Evolutionary conservation across 2,797 vertebrate genomes (phyloP), one percentile per base, ranked within the genome.

Genomic region (Dendrocincla fuliginosa): DNA sequence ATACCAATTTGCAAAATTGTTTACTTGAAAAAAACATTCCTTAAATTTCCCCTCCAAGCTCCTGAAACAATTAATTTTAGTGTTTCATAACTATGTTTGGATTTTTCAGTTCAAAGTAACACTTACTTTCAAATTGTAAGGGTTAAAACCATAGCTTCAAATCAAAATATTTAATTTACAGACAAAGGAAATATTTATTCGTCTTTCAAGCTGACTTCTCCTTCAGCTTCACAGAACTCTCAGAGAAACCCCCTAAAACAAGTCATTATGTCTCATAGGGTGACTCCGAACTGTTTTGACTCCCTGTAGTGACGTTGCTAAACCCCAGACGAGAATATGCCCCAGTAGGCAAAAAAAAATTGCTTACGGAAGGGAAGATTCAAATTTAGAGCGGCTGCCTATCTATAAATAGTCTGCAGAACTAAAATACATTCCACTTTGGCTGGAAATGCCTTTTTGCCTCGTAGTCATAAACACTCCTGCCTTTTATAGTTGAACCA

Each of bases 381-480:
- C 93, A 95, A 95, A 97, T 97, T 95, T 95, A 94, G 88, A 92
- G 79, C 39, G 71, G 76, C 80, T 95, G 91, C 33, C 79, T 79
- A 33, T 79, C 76, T 95, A 97, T 95, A 96, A 97, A 97, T 96
- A 97, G 95, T 7, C 73, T 35, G 57, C 32, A 86, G 60, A 87
- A 85, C 92, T 96, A 91, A 97, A 97, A 97, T 97, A 95, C 95
- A 96, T 93, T 95, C 93, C 90, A 95, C 57, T 96, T 96, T 10
- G 63, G 75, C 85, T 96, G 94, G 87, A 97, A 96, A 95, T 95
- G 91, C 81, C 87, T 93, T 94, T 96, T 96, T 94, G 92, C 93
- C 79, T 93, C 2, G 1, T 61, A 94, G 88, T 88, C 87, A 93
- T 95, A 97, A 97, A 95, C 93, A 93, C 93, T 67, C 60, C 87